Base-by-base conservation (phyloP, 2,797 vertebrate species). In the Leptatherina wallacei region DNA sequence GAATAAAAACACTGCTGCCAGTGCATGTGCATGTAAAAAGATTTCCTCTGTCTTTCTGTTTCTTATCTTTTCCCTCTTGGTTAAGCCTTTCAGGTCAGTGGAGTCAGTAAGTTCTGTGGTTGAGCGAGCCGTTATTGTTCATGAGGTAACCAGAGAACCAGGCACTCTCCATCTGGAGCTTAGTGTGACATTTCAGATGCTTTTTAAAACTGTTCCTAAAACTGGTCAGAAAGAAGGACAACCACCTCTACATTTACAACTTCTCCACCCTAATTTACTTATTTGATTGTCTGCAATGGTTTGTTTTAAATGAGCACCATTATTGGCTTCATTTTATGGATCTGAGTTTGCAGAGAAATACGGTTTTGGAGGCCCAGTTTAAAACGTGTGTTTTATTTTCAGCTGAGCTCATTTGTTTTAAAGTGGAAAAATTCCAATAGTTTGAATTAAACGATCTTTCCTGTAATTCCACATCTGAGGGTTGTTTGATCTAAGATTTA, bases 91-190 rank as follows among this genome's bases (percentile, higher is more conserved):
- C 51, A 1, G 44, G 52, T 52, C n/a, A 49, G 33, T 59, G 42
- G 18, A 44, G 44, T 47, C 18, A 22, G 47, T 49, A 49, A 49
- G 44, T 22, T 49, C 18, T 65, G 56, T 10, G 16, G 12, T 1
- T 68, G 29, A 55, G 20, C 7, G 24, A 56, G 55, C 12, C 14
- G 18, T 30, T 61, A 42, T 27, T 62, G 66, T 61, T 60, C 1
- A 47, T 3, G 36, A 65, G 66, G 71, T 73, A 82, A 86, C 60
- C 8, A 22, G 81, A 82, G 58, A 80, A 54, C 5, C 47, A 6
- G 58, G 12, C 30, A 4, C 14, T 38, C 54, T 68, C 69, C 69
- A 44, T 72, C 64, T 69, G 59, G 32, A 42, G 44, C 64, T 69
- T 68, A 4, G 62, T 58, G 36, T 65, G 49, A 60, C 4, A n/a